Base-by-base conservation (phyloP, 2,797 vertebrate species). In the Periophthalmus magnuspinnatus region DNA sequence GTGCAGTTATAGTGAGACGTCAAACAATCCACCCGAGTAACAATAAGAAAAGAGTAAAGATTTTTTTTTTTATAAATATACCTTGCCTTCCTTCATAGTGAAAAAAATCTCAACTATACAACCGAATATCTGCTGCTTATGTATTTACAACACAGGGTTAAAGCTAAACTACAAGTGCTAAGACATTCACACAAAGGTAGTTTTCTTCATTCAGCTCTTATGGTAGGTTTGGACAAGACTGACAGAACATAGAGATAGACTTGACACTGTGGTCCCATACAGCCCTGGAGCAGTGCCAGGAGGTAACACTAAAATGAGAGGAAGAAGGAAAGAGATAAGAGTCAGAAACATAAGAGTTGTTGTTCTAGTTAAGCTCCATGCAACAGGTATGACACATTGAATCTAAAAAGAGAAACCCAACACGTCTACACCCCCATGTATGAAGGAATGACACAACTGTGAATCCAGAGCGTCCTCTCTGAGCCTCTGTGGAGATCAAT, bases 181-280 rank as follows among this genome's bases (percentile, higher is more conserved):
- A 71, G 50, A 28, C 58, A 73, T 21, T 66, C 48, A 64, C 38
- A 69, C 70, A 11, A 61, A 50, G 67, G 34, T 61, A 2, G 62
- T 67, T 81, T 87, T 92, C 90, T 86, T 94, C 92, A 93, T 93
- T 91, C 82, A 84, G 89, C 90, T 88, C 80, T 72, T 68, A 33
- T 71, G 76, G 70, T 72, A 85, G 85, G 83, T 70, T 80, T 74
- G 70, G 47, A 70, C 67, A 76, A 79, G 74, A 64, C 64, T 50
- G 80, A 81, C 78, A 67, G n/a, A 36, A 14, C 47, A 65, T 38
- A 62, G 32, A 75, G 17, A 24, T 19, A 67, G 32, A 14, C 63
- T 48, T 65, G 78, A 77, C 76, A 68, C 82, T 73, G 81, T 91
- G 90, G 90, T 91, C 88, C 82, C 87, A 72, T 74, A 79, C 67